phyloP scores from a whole-genome alignment of 2,113 vertebrate species.

The Brevimyrus niger region DNA sequence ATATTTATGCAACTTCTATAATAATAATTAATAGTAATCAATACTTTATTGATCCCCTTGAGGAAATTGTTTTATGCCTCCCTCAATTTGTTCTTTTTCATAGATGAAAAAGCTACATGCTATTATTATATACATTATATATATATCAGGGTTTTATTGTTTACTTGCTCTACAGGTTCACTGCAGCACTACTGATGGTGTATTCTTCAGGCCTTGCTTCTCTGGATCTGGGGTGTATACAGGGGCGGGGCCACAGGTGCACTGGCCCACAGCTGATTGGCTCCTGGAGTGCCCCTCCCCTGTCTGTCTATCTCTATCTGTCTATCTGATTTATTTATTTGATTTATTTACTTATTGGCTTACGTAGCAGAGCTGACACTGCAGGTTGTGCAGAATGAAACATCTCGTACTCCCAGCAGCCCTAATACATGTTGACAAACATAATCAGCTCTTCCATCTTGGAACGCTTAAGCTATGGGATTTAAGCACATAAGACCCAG shows the following conservation, averaged over 20 bases:
- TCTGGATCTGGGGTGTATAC: background rate
- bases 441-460: background rate
- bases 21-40: too few relatives aligned
- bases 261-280: background rate
- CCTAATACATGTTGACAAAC: background rate
- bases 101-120: too few relatives aligned
- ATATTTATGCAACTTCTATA: background rate
- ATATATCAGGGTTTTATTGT: background rate
- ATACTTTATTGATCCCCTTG: too few relatives aligned
- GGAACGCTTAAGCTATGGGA: background rate
- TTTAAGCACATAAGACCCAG: conserved; percentile 3
- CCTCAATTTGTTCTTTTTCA: too few relatives aligned
- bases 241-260: background rate
- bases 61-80: too few relatives aligned
- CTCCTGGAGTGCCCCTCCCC: background rate
- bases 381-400: background rate
- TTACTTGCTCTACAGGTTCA: background rate
- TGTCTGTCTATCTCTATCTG: background rate
- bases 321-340: background rate
- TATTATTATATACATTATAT: too few relatives aligned
- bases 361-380: background rate
- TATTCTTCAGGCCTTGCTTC: background rate
- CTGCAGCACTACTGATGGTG: background rate
- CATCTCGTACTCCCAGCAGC: background rate
- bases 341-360: background rate